Conservation (phyloP, 2,797 vertebrate genomes). For the Falco concolor region DNA sequence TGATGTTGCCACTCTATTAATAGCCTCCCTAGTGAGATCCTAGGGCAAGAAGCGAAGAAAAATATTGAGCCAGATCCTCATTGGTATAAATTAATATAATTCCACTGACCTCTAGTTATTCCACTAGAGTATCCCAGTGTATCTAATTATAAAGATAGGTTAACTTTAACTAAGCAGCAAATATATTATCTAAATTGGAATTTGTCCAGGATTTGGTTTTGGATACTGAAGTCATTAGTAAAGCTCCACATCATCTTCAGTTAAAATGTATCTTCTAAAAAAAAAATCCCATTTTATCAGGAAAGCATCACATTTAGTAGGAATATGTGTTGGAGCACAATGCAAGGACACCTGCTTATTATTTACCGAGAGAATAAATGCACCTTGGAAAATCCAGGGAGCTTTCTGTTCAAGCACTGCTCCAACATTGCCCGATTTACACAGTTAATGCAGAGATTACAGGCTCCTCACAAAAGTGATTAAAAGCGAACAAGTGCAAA, state of each 20-base stretch:
- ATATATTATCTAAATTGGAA: neutral
- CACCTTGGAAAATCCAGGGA: neutral
- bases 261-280: neutral
- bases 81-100: slow-evolving; percentile 30
- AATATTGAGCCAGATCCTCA: slow-evolving; percentile 30
- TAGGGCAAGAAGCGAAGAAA: slow-evolving; percentile 25
- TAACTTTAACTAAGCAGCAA: slow-evolving; percentile 45
- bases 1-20: slow-evolving; percentile 38
- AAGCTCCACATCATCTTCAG: neutral
- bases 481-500: neutral
- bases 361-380: neutral
- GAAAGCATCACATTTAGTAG: neutral
- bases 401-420: neutral
- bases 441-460: neutral
- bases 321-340: neutral
- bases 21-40: slow-evolving; percentile 29
- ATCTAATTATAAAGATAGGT: slow-evolving; percentile 27
- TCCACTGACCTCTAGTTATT: slow-evolving; percentile 12
- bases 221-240: neutral
- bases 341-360: neutral
- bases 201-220: neutral
- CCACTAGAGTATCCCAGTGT: neutral
- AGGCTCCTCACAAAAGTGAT: neutral
- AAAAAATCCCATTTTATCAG: neutral
- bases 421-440: neutral